These are phyloP conservation scores for Hippoglossus stenolepis DNA, from an alignment of 2,113 vertebrate species.

Conservation along the genomic window DNA sequence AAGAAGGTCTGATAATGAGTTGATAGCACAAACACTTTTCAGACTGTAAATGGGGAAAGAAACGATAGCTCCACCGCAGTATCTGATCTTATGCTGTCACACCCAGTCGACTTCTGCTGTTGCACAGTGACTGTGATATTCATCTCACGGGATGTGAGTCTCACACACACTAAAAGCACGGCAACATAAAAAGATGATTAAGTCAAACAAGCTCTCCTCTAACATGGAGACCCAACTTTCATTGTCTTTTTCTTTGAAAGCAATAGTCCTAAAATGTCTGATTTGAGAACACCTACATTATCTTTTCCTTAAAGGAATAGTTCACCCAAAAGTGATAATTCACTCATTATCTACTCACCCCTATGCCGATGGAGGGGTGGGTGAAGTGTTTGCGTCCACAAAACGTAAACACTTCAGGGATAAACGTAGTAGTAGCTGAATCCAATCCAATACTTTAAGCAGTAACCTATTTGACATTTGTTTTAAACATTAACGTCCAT, in stretches of 20 bases:
- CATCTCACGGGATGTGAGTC: not conserved
- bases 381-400: too few relatives aligned
- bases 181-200: conserved; percentile 18
- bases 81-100: conserved; percentile 39
- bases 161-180: conserved; percentile 4
- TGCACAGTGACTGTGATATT: conserved; percentile 15
- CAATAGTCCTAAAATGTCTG: not conserved
- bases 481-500: not conserved
- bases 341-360: too few relatives aligned
- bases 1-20: conserved; percentile 67
- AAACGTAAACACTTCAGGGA: too few relatives aligned
- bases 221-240: not conserved
- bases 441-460: not conserved
- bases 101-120: conserved; percentile 25
- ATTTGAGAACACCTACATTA: not conserved
- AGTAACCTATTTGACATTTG: not conserved
- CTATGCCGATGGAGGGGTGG: too few relatives aligned
- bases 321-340: too few relatives aligned
- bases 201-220: not conserved
- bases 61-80: conserved; percentile 19
- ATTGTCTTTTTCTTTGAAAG: not conserved
- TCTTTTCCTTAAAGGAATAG: not conserved
- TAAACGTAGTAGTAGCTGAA: too few relatives aligned
- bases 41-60: conserved; percentile 43
- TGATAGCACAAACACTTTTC: conserved; percentile 57